Evolutionary conservation across 1,140 invertebrate genomes (phyloP), one percentile per base, ranked within the genome.

Genomic region (Neodiprion pinetum): DNA sequence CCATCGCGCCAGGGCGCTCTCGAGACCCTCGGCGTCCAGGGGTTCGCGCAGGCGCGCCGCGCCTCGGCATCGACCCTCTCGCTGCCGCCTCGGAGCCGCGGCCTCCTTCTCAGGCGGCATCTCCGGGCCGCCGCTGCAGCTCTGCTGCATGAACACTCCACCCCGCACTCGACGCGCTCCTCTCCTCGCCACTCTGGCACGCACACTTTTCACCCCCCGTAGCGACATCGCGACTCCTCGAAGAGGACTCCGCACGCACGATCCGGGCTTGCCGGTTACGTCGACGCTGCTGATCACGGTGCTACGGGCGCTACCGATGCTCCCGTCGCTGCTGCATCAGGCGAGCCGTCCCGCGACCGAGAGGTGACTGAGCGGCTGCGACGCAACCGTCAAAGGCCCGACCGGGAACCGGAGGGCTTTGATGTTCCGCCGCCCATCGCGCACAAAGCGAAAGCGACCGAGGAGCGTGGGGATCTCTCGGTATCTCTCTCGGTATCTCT

Each of bases 311-410:
- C 72, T 70, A 48, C 68, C 74, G 73, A 76, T 77, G 74, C 77
- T 73, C 77, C 53, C 77, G 74, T 71, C 72, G 77, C 74, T 79
- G 28, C 53, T 61, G 53, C 83, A 81, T 84, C 77, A 81, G 77
- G 80, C 83, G 81, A 77, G 80, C 80, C 80, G 82, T 80, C 81
- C 80, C 84, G 81, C 85, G 85, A 86, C 83, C 84, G 85, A 86
- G 83, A 83, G 85, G 86, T 86, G 85, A 86, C 85, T 88, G 85
- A 88, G 81, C 82, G 83, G 82, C 82, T 81, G 82, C 85, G 83
- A 87, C 83, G 83, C 85, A 84, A 77, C 83, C 85, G 83, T 87
- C 86, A 87, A 88, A 87, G 85, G 85, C 86, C 82, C 82, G 82
- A 84, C 83, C 83, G 85, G 82, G 80, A 85, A 85, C 85, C 84